Evolutionary conservation across 2,113 vertebrate species (phyloP), one percentile per base, ranked within the genome.

Genomic region (Tiliqua scincoides): DNA sequence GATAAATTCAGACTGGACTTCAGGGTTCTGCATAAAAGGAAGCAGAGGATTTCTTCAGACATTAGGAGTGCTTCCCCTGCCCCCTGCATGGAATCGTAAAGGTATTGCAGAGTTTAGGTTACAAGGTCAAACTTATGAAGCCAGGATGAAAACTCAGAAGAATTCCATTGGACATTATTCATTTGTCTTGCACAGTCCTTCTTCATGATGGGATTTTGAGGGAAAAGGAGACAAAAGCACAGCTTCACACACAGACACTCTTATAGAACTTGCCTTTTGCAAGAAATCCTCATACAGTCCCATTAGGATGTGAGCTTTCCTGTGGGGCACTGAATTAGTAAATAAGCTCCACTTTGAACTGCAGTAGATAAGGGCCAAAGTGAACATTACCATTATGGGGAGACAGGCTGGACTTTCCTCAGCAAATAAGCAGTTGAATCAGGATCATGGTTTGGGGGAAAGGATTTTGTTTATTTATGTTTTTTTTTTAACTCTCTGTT

Each of bases 11-110:
- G 86, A 67, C 65, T 97, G 86, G 11, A 89, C 65, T 7, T 23
- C 80, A 20, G 96, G 93, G 71, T 85, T 94, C 94, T 95, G 86
- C 25, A n/a, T n/a, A 85, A 75, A 37, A 52, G 61, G 30, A 80
- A 14, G 59, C 18, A 48, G 9, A 52, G 30, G 14, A 35, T 10
- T 35, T 35, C 43, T 62, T 27, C 20, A 73, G 21, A 14, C 62
- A 57, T 21, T 15, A 17, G 43, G 3, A 59, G 10, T 11, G 70
- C 2, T 63, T 6, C 52, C 37, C 3, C 59, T 61, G 20, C 14
- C 59, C 59, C 12, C 59, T 5, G 43, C 43, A 48, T 8, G 4
- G 43, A 48, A 57, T 15, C 14, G 17, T 57, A 57, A 57, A 57
- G 10, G 14, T 57, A 57, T 15, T 57, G 10, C 17, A 48, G 43